Evolutionary conservation across 1,140 invertebrate species (phyloP), one percentile per base, ranked within the genome.

Genomic region (Monomorium pharaonis): DNA sequence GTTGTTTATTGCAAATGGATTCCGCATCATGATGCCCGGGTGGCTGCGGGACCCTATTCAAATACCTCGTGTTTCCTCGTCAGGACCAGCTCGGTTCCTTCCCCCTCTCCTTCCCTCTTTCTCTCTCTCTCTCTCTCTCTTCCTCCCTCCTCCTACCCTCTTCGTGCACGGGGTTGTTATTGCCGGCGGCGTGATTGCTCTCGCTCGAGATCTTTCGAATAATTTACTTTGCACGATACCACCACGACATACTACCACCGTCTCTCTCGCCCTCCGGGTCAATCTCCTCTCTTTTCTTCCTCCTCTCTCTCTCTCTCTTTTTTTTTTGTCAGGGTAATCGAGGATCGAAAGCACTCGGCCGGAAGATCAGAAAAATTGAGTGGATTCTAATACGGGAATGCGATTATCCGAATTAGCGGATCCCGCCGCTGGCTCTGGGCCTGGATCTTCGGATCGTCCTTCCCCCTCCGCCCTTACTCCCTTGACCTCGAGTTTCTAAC

Each of bases 1-100:
- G 94, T 95, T 95, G 94, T 95, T 95, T 95, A 95, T 95, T 95
- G 94, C 94, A 95, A 95, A 95, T 95, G 94, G 93, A 95, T 95
- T 95, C 93, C 92, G 90, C 92, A 93, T 93, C 92, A 94, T 91
- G 92, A 93, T 92, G 91, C 93, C 91, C 91, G 90, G 86, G 91
- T 90, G 90, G 91, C 91, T 93, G 58, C 86, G 92, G 88, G 89
- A 93, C 92, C 92, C 93, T 91, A 93, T 92, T 93, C 91, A 92
- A 92, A 92, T 93, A 92, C 89, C 91, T 92, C 89, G 92, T 94
- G 89, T 93, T 92, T 93, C 89, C 92, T 92, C 91, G 91, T 92
- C 88, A 92, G 81, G 65, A 76, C 88, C 85, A 84, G 76, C 84
- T 78, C 49, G 60, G 62, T 74, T 51, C 63, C 70, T 65, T 58